phyloP scores from a whole-genome alignment of 1,140 invertebrate species.

The Melitaea cinxia region DNA sequence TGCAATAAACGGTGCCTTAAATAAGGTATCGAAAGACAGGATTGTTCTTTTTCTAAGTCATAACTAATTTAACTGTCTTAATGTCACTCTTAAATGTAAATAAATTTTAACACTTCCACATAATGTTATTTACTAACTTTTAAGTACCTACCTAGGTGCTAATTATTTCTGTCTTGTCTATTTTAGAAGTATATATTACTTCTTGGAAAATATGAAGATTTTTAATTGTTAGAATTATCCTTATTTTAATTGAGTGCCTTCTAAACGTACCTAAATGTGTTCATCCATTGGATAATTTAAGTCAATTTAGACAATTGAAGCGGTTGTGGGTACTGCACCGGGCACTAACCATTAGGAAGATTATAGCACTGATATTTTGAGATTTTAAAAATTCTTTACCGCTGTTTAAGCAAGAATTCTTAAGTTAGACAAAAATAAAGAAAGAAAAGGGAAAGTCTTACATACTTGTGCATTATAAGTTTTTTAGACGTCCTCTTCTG shows the following conservation, averaged over 20 bases:
- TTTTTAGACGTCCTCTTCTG: too few relatives aligned
- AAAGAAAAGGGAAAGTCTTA: too few relatives aligned
- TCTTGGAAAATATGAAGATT: slow-evolving; percentile 21
- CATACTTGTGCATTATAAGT: too few relatives aligned
- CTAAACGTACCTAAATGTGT: slow-evolving; percentile 37
- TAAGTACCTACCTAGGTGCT: too few relatives aligned
- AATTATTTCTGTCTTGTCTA: background rate
- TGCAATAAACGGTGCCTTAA: too few relatives aligned
- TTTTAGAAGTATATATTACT: background rate
- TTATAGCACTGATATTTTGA: background rate
- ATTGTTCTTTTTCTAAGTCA: too few relatives aligned
- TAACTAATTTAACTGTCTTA: too few relatives aligned
- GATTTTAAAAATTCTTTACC: background rate
- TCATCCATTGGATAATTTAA: slow-evolving; percentile 62
- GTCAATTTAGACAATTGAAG: slow-evolving; percentile 75
- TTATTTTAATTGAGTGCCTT: slow-evolving; percentile 51
- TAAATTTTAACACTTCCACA: too few relatives aligned
- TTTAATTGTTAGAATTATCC: slow-evolving; percentile 51
- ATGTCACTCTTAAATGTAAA: too few relatives aligned
- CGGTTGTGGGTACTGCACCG: slow-evolving; percentile 7
- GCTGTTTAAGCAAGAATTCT: background rate
- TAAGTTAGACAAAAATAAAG: background rate
- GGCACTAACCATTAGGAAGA: slow-evolving; percentile 16
- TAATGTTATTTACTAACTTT: too few relatives aligned
- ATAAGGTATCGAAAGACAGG: too few relatives aligned